Base-by-base conservation (phyloP, 2,888 invertebrate genomes). In the Boloria selene region DNA sequence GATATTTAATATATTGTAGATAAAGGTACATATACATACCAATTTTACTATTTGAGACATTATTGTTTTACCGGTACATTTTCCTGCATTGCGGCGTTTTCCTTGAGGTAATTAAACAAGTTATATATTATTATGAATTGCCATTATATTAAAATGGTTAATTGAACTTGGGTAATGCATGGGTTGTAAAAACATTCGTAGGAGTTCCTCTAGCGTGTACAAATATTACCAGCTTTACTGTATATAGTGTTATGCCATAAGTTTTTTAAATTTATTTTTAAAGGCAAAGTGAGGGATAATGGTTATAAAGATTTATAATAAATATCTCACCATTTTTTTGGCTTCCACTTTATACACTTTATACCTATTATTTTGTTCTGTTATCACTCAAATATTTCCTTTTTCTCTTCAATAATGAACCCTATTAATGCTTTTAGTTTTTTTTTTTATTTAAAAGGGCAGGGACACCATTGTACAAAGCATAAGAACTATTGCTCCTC, bases 61-160 rank as follows among this genome's bases (percentile, higher is more conserved):
- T 56, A 26, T 58, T 64, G 26, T 64, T 59, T 59, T 59, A 59
- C 49, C 59, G 59, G 59, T 59, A 59, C 59, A 18, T 59, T 63
- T 59, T 64, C 64, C 64, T 64, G 64, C 38, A 16, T 59, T 45
- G n/a, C 52, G 17, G 45, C 44, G 45, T 53, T 59, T 53, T 59
- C 64, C 58, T 62, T 49, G 54, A 55, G 54, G 59, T 59, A 59
- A 62, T 55, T 54, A 50, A 55, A 49, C 42, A 63, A 49, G 38
- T 63, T 63, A 55, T 55, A 38, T 49, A 55, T 50, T 63, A 55
- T 50, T 63, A 55, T 50, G 18, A 54, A 54, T 47, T 54, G 54
- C 47, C 47, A 54, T 62, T 31, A 31, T 47, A 18, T 54, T 54
- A 13, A 54, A 16, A 62, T 14, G 49, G 17, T 59, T 31, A 50